These are phyloP conservation scores for Sminthopsis crassicaudata DNA, from an alignment of 2,113 vertebrate genomes.

Conservation along the genomic window DNA sequence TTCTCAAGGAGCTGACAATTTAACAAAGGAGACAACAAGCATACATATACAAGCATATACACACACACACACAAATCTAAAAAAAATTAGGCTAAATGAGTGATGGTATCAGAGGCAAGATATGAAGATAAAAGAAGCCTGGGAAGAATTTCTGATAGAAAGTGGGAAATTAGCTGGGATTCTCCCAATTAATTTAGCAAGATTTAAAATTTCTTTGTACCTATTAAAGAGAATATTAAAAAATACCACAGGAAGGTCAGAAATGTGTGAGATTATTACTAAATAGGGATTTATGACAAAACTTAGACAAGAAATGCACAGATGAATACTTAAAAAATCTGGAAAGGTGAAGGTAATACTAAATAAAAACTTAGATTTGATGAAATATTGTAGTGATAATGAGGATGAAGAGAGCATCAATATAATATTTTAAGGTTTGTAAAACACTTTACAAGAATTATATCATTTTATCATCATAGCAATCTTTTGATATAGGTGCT, in stretches of 20 bases:
- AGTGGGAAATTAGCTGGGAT: background rate
- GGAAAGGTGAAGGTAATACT: background rate
- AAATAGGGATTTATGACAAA: background rate
- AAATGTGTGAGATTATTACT: background rate
- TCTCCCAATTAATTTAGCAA: background rate
- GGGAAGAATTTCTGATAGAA: background rate
- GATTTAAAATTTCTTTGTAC: background rate
- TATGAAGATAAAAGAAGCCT: background rate
- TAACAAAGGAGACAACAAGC: background rate
- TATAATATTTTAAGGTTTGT: background rate
- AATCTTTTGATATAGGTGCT: background rate
- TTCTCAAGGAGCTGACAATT: background rate
- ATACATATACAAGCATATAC: background rate
- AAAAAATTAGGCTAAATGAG: background rate
- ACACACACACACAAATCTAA: too few relatives aligned
- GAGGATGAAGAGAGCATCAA: background rate
- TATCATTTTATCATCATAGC: background rate
- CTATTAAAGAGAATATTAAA: background rate
- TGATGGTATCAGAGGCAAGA: background rate
- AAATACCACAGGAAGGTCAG: background rate
- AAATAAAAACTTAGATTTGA: background rate
- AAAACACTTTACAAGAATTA: background rate
- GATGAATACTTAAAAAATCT: background rate
- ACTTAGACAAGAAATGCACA: background rate
- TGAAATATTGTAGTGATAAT: background rate